Conservation (phyloP, 2,888 invertebrate genomes). For the Meloe dianella region DNA sequence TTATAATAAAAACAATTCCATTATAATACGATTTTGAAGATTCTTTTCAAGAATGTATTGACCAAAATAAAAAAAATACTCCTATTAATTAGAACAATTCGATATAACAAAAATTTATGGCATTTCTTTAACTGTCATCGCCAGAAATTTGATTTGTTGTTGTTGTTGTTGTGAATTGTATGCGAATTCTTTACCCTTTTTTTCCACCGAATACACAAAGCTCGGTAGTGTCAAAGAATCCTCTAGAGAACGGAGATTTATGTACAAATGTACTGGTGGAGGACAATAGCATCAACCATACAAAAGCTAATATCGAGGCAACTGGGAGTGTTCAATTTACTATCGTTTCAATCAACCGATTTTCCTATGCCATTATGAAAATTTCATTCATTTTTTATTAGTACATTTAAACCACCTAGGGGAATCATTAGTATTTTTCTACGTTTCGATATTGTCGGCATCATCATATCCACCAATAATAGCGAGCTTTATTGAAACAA, state of each 20-base stretch:
- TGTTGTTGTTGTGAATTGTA: constrained; percentile 8
- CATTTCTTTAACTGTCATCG: neutral
- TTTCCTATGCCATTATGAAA: neutral
- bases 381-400: too few relatives aligned
- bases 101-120: neutral
- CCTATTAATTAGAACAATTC: neutral
- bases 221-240: constrained; percentile 3
- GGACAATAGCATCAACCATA: constrained; percentile 16
- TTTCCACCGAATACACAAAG: neutral
- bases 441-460: too few relatives aligned
- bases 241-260: constrained; percentile 26
- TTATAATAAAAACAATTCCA: neutral
- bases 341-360: neutral
- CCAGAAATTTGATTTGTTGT: constrained; percentile 8
- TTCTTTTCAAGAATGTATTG: neutral
- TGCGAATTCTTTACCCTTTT: neutral
- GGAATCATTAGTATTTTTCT: too few relatives aligned
- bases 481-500: too few relatives aligned
- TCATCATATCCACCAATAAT: too few relatives aligned
- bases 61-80: neutral
- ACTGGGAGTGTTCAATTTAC: neutral
- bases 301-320: neutral
- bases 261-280: constrained; percentile 16
- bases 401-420: too few relatives aligned
- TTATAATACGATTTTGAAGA: neutral